phyloP scores from a whole-genome alignment of 1,140 invertebrate genomes.

The Plectrocnemia conspersa region DNA sequence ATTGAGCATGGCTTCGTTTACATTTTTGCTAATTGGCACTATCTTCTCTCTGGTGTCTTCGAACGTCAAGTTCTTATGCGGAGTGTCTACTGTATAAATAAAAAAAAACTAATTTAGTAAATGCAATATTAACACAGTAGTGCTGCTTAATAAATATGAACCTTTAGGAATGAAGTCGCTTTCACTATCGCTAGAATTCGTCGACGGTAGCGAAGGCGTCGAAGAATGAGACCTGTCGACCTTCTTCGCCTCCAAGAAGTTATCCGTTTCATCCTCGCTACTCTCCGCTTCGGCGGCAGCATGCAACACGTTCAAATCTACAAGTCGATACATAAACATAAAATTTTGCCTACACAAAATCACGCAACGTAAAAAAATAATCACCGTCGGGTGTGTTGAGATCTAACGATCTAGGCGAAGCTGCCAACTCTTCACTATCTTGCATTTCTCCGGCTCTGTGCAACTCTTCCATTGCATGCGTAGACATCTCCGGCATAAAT shows the following conservation, averaged over 20 bases:
- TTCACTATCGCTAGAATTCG: neutral
- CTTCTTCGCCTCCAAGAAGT: neutral
- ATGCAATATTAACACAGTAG: no score
- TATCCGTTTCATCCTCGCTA: conserved; percentile 9
- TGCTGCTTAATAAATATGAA: no score
- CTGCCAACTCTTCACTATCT: neutral
- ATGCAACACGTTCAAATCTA: conserved; percentile 12
- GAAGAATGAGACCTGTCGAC: neutral
- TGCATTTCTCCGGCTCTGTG: conserved; percentile 26
- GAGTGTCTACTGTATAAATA: no score
- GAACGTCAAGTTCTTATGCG: no score
- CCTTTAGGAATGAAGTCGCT: neutral
- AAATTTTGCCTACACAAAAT: neutral
- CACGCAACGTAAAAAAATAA: neutral
- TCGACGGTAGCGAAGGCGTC: neutral
- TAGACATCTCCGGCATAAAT: conserved; percentile 29
- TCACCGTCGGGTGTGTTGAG: conserved; percentile 20
- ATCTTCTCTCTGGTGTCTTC: no score
- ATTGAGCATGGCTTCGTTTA: no score
- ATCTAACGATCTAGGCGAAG: conserved; percentile 14
- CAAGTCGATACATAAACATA: conserved; percentile 5
- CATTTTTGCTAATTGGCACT: no score
- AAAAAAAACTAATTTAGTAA: no score
- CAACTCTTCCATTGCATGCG: conserved; percentile 29
- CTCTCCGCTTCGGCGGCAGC: conserved; percentile 23